Percentiles rank a stretch among this genome's conserved stretches.
Evolutionary conservation across 2,888 invertebrate species (phyloP).

Genomic region (Acleris cristana): DNA sequence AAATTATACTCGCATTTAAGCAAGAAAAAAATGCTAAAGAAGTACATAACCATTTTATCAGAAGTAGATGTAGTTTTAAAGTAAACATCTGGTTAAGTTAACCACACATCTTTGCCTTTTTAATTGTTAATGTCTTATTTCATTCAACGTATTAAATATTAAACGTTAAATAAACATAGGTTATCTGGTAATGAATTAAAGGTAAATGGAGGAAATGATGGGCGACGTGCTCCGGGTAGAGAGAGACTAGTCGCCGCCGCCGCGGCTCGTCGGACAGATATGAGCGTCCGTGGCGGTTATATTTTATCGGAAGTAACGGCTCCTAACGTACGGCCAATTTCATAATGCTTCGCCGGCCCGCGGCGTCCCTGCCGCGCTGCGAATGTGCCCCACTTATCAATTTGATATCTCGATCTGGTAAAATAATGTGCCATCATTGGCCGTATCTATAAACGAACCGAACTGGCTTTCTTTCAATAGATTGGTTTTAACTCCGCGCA

Average conservation of each 20-base stretch:
- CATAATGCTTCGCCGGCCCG: conserved; percentile 77
- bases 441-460: conserved; percentile 52
- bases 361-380: conserved; percentile 54
- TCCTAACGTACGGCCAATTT: conserved; percentile 83
- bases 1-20: no score
- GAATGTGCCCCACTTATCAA: conserved; percentile 82
- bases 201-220: conserved; percentile 35
- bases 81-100: not conserved
- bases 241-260: conserved; percentile 28
- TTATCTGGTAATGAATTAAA: conserved; percentile 34
- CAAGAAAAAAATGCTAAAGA: no score
- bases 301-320: conserved; percentile 83
- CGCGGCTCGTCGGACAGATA: conserved; percentile 72
- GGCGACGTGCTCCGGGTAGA: conserved; percentile 34
- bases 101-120: not conserved
- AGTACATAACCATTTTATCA: no score
- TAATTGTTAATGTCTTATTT: conserved; percentile 15
- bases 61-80: not conserved
- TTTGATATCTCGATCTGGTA: conserved; percentile 81
- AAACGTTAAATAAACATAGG: conserved; percentile 10
- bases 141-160: conserved; percentile 17
- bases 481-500: conserved; percentile 7
- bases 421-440: conserved; percentile 73
- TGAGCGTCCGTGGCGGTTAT: conserved; percentile 78
- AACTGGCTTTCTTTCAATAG: conserved; percentile 23